Percentiles rank a stretch among this genome's conserved stretches.
These are phyloP conservation scores for Tamias sibiricus DNA, from an alignment of 2,113 vertebrate species.

Conservation along the genomic window DNA sequence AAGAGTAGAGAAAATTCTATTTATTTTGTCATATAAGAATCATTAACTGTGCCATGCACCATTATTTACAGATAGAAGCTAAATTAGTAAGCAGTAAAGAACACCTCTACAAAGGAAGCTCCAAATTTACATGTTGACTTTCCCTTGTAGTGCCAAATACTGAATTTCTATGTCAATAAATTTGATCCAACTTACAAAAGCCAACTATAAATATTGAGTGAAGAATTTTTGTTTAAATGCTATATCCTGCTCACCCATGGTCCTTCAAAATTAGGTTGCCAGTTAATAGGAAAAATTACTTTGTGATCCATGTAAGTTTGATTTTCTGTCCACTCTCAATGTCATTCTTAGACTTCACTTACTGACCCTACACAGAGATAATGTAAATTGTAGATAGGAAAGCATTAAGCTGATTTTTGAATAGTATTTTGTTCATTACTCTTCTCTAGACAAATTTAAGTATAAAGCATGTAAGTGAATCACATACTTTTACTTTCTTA, in stretches of 20 bases:
- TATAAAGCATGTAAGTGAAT: background rate
- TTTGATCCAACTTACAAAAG: background rate
- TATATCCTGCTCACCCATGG: background rate
- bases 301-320: background rate
- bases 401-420: background rate
- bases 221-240: background rate
- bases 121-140: background rate
- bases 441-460: background rate
- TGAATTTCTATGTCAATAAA: background rate
- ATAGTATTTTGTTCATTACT: background rate
- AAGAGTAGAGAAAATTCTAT: background rate
- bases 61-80: background rate
- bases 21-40: background rate
- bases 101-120: background rate
- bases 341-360: background rate
- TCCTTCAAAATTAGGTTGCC: background rate
- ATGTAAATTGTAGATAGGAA: background rate
- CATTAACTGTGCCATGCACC: background rate
- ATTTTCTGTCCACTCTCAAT: background rate
- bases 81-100: background rate
- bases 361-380: background rate
- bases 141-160: background rate
- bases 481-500: background rate
- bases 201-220: rapidly evolving
- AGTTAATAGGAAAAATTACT: background rate